Evolutionary conservation across 2,113 vertebrate species (phyloP), one percentile per base, ranked within the genome.

Genomic region (Dromaius novaehollandiae): DNA sequence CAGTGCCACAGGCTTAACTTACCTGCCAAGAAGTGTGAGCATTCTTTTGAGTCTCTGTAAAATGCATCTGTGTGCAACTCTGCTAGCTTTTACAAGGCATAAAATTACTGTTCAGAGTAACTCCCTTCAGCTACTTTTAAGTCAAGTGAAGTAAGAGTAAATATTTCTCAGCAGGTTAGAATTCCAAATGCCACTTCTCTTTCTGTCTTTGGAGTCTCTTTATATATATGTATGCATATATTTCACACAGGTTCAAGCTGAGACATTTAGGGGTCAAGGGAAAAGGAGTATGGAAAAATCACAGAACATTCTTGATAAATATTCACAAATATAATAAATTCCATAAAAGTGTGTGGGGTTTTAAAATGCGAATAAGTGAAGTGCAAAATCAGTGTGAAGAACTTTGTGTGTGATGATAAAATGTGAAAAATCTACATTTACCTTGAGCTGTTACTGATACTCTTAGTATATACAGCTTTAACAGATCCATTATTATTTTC

Each of bases 101-200:
- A 89, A 95, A 96, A 95, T 98, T 97, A 93, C 86, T 78, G 93
- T 53, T 96, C 80, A 88, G 87, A 81, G 89, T 73, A 95, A 93
- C 78, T 97, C 83, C 88, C 96, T 93, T 97, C 91, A 95, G 94
- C 93, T 75, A 91, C 95, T 97, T 97, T 96, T 94, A 89, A 95
- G 92, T 92, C 95, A 96, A 93, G 84, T 89, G 90, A 95, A 92
- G 95, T 90, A 97, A 93, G 71, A 96, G 88, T 91, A 97, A 97
- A 98, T 96, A 93, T 93, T 97, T 97, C 97, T 95, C 96, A 91
- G 96, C 77, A 89, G 95, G 93, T 83, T 94, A 70, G 91, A 96
- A 94, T 96, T 95, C 90, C 93, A 97, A 97, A 95, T 95, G 91
- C 82, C 82, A 90, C 92, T 96, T 76, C 82, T 89, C 89, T 94